Evolutionary conservation across 2,888 invertebrate species (phyloP).

Genomic region (Syritta pipiens): DNA sequence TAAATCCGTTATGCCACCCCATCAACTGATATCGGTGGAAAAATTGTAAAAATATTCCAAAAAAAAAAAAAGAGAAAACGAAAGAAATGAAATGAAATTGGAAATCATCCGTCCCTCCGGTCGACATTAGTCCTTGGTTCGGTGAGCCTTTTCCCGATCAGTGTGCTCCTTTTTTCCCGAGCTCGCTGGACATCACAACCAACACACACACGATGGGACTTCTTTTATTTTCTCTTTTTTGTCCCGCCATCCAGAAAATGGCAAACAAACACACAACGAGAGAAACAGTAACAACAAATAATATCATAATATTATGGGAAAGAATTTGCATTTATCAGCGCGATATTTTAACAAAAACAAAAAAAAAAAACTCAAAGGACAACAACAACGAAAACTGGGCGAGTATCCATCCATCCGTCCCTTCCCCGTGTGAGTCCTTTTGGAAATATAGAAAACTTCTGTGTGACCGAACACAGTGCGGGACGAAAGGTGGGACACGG

Average conservation of each 20-base stretch:
- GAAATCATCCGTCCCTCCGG: not conserved
- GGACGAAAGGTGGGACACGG: not conserved
- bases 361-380: not conserved
- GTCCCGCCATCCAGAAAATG: conserved; percentile 13
- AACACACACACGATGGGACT: no score
- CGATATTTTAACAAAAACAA: conserved; percentile 5
- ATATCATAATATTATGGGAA: conserved; percentile 54
- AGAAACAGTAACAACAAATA: conserved; percentile 33
- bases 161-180: no score
- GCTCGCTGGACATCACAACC: no score
- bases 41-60: conserved; percentile 25
- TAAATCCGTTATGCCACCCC: conserved; percentile 37
- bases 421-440: conserved; percentile 14
- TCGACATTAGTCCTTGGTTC: conserved; percentile 1
- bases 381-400: not conserved
- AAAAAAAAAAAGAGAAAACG: not conserved
- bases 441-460: not conserved
- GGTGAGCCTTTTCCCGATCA: conserved; percentile 21
- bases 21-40: conserved; percentile 29
- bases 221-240: conserved; percentile 1
- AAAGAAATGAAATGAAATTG: not conserved
- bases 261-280: conserved; percentile 15
- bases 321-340: conserved; percentile 54
- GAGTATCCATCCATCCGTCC: no score
- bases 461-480: not conserved